Evolutionary conservation across 2,797 vertebrate genomes (phyloP), one percentile per base, ranked within the genome.

Genomic region (Gobionotothen gibberifrons): DNA sequence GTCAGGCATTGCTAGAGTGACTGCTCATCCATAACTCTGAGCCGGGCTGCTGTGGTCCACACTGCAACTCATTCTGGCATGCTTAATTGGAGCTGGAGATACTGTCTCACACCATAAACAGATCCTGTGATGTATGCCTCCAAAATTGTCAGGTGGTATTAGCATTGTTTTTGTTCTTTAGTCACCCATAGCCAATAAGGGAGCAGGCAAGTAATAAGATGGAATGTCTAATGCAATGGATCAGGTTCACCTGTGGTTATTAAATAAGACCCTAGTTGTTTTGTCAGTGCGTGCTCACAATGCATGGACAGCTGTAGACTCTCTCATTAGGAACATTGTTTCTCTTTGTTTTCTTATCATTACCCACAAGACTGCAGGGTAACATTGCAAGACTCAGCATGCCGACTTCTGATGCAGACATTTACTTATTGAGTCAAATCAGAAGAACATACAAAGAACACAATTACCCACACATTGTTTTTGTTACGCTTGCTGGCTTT

Each of bases 41-140:
- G 88, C 86, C 60, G 78, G 60, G 90, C 90, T 75, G 85, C 87
- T 83, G 89, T 87, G 85, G 91, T 87, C 89, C 83, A 74, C 91
- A 81, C 89, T 83, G 89, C 88, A 92, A 90, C 92, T 92, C 91
- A 92, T 89, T 89, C 88, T 93, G 91, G 90, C 92, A 90, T 90
- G 91, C 90, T 93, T 94, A 94, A 94, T 94, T 94, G 91, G 93
- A 91, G 88, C 92, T 87, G 84, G 86, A 89, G 87, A 89, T 90
- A 87, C 85, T 90, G 89, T 88, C 88, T 91, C 44, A 81, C 85
- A 85, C 85, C 90, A 89, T 92, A 93, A 93, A 94, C 90, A 93
- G 80, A 89, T 85, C 86, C 80, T 90, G 87, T 92, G 90, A 93
- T 90, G 87, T 92, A 87, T 90, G 82, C 83, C 84, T 93, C 88